These are phyloP conservation scores for Calosoma granatense DNA, from an alignment of 1,140 invertebrate genomes.

Conservation along the genomic window DNA sequence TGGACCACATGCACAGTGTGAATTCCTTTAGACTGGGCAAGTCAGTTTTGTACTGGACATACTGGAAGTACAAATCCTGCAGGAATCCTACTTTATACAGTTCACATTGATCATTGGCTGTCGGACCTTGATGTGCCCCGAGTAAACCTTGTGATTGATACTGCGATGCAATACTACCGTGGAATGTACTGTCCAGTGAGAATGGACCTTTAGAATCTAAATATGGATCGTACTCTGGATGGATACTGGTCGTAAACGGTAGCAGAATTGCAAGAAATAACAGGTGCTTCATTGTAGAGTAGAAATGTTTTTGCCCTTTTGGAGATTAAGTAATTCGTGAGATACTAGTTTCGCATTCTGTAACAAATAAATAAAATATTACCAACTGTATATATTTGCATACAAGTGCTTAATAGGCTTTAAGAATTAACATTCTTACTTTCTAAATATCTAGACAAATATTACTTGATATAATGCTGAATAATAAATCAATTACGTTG, in stretches of 20 bases:
- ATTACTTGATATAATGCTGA: no score
- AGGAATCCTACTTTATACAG: constrained; percentile 54
- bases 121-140: not conserved
- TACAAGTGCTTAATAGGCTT: no score
- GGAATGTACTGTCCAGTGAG: not conserved
- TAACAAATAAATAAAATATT: not conserved
- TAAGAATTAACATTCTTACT: no score
- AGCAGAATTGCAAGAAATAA: not conserved
- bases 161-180: not conserved
- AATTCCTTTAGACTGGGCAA: constrained; percentile 69
- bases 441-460: no score
- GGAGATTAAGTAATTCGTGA: no score
- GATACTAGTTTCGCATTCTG: not conserved
- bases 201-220: not conserved
- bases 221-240: not conserved
- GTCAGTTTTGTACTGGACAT: constrained; percentile 56
- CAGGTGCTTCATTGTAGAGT: not conserved
- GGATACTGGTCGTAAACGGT: not conserved
- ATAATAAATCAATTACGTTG: no score
- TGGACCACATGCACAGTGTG: constrained; percentile 69
- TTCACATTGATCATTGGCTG: constrained; percentile 41
- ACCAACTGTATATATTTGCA: no score
- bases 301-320: no score
- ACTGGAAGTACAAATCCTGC: constrained; percentile 58
- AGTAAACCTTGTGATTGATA: not conserved